These are phyloP conservation scores for Papilio polyxenes DNA, from an alignment of 1,140 invertebrate genomes.

Conservation along the genomic window DNA sequence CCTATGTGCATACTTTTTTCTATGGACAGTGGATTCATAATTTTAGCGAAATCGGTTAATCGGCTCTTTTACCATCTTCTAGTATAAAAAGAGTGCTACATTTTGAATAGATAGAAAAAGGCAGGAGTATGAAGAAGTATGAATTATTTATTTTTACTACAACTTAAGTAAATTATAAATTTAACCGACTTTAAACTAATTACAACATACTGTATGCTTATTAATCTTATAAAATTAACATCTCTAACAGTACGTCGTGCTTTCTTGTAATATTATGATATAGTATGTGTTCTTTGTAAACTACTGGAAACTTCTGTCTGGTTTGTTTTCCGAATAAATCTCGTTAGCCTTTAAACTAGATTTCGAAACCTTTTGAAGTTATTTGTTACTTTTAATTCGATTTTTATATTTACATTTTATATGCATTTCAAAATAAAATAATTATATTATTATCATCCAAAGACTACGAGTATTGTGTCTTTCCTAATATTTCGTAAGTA, in stretches of 20 bases:
- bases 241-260: background rate
- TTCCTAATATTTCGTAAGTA: too few species aligned
- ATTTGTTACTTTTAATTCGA: background rate
- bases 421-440: too few species aligned
- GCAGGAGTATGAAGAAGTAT: too few species aligned
- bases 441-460: too few species aligned
- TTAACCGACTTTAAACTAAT: background rate
- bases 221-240: background rate
- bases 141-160: background rate
- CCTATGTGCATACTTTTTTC: too few species aligned
- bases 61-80: too few species aligned
- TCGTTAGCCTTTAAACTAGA: slow-evolving; percentile 7
- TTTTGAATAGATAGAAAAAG: too few species aligned
- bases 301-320: background rate
- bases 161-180: background rate
- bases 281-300: slow-evolving; percentile 1
- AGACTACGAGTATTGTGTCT: too few species aligned
- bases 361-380: background rate
- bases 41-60: background rate
- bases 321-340: background rate
- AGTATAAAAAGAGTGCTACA: too few species aligned
- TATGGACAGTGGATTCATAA: background rate
- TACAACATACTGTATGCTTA: background rate
- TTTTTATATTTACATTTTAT: too few species aligned
- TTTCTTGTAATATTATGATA: background rate